Conservation (phyloP, 2,888 invertebrate genomes). For the Andrena chrysosceles region DNA sequence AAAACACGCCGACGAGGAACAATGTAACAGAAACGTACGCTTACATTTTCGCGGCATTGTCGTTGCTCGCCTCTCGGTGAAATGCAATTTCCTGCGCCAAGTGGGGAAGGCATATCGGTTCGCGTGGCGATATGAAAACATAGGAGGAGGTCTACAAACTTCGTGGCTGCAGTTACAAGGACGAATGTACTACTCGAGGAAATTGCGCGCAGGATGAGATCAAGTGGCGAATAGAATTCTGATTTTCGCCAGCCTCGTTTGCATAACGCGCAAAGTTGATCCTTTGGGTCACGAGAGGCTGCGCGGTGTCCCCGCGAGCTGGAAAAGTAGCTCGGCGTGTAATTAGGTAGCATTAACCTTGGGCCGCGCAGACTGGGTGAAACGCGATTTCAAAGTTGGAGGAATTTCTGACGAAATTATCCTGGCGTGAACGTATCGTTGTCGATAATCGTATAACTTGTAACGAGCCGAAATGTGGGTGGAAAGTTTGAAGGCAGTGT, state of each 20-base stretch:
- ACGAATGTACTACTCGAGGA: not conserved
- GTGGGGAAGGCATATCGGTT: not conserved
- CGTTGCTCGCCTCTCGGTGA: not conserved
- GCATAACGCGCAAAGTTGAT: slow-evolving; percentile 13
- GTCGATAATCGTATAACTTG: too few relatives aligned
- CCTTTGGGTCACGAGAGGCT: not conserved
- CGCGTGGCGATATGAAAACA: not conserved
- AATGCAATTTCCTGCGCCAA: not conserved
- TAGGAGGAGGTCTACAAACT: not conserved
- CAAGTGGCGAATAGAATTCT: not conserved
- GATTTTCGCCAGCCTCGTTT: not conserved
- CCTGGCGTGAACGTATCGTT: too few relatives aligned
- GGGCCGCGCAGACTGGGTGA: too few relatives aligned
- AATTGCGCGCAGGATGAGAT: slow-evolving; percentile 11
- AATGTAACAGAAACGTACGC: not conserved
- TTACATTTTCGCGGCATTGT: not conserved
- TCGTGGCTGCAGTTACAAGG: not conserved
- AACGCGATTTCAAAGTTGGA: too few relatives aligned
- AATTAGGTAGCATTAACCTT: not conserved
- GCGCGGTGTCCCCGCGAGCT: not conserved
- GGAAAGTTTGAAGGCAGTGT: too few relatives aligned
- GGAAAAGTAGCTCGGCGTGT: not conserved
- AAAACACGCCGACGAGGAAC: not conserved
- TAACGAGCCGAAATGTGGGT: too few relatives aligned
- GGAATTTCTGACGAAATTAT: too few relatives aligned